Base-by-base conservation (phyloP, 2,888 invertebrate genomes). In the Bellardia bayeri region DNA sequence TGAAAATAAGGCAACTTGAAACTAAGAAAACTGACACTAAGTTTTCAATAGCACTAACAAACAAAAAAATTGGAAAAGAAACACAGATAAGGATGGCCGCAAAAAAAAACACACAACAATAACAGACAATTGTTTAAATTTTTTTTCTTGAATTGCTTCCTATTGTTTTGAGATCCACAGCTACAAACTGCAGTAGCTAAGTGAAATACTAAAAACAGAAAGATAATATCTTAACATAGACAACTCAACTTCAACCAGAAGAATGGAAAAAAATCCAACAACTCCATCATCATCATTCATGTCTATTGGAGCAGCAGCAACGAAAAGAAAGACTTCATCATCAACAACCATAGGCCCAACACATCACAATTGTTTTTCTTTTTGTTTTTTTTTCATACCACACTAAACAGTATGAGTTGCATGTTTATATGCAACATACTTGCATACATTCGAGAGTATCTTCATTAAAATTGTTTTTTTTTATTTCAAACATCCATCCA, bases 71-170 rank as follows among this genome's bases (percentile, higher is more conserved):
- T 23, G 23, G 23, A 79, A 45, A 80, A 61, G 8, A 75, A 75
- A 49, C 66, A 58, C 66, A 78, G 42, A 42, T 63, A 63, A 49
- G 42, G 8, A 16, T 76, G 72, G 13, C 23, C 1, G 54, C 16
- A 66, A 45, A 51, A 58, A 49, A 69, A 49, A 72, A 58, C 40
- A 66, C 42, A 76, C 42, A 75, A 23, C 61, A 51, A 78, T 54
- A 83, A 71, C 68, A 71, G 64, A 75, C 78, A 85, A 81, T 82
- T 87, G 71, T 79, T 79, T 84, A 51, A 61, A 37, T 6, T 37
- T 69, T 56, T 66, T 37, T 69, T 56, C 54, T 69, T 33, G 54
- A 30, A 23, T 56, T 58, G 30, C 30, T 30, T 40, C 40, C 23
- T 61, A 78, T 71, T 68, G 76, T 54, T 74, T 81, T 23, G 6